Evolutionary conservation across 92 coral and sea anemone genomes (phyloP).

Genomic region (Umimayanthus chanpuru): DNA sequence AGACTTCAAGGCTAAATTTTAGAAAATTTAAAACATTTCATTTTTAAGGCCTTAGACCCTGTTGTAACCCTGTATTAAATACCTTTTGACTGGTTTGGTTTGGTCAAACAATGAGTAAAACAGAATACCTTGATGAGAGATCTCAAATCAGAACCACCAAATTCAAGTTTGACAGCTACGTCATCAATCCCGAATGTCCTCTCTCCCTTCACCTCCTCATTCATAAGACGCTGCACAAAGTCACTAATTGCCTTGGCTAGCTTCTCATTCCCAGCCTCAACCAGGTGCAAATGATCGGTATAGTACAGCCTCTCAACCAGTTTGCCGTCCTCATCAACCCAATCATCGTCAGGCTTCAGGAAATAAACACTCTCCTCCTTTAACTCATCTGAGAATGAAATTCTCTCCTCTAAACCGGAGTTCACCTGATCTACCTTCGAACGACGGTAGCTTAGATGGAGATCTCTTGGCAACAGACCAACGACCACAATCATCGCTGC

Average conservation of each 20-base stretch:
- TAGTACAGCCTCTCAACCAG: conserved; percentile 77
- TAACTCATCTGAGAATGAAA: conserved; percentile 83
- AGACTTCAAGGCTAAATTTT: too few species aligned
- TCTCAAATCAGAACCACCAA: conserved; percentile 35
- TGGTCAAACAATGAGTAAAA: not conserved
- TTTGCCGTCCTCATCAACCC: conserved; percentile 83
- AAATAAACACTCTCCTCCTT: conserved; percentile 76
- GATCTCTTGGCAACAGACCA: conserved; percentile 90
- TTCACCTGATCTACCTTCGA: conserved; percentile 74
- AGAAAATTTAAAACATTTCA: too few species aligned
- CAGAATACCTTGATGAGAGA: conserved; percentile 30
- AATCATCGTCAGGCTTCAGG: conserved; percentile 86
- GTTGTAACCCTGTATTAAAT: not conserved
- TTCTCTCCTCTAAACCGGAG: conserved; percentile 74
- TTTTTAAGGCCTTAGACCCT: too few species aligned
- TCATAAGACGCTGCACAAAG: conserved; percentile 65
- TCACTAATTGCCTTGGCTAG: conserved; percentile 76
- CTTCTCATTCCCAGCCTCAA: conserved; percentile 92
- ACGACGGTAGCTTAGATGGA: conserved; percentile 65
- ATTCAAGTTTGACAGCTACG: conserved; percentile 21
- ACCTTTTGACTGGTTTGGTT: not conserved
- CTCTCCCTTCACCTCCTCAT: conserved; percentile 53
- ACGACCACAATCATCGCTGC: conserved; percentile 65
- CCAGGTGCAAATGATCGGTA: conserved; percentile 85
- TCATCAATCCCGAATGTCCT: conserved; percentile 41